Percentiles rank a stretch among this genome's conserved stretches.
Conservation (phyloP, 1,140 invertebrate genomes). For the Kradibia gibbosae region DNA sequence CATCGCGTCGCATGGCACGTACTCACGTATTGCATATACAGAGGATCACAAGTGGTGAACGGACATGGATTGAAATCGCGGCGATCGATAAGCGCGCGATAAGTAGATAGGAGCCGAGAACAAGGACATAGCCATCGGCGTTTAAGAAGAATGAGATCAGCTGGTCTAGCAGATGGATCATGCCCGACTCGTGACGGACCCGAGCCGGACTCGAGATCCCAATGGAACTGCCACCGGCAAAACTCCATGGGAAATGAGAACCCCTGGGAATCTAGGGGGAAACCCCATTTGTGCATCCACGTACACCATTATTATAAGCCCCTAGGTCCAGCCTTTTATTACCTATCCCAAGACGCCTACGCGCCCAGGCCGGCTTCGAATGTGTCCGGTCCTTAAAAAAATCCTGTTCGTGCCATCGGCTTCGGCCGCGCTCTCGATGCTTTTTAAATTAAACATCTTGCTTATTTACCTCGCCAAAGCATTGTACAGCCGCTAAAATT, state of each 20-base stretch:
- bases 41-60: background rate
- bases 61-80: background rate
- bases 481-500: too few relatives aligned
- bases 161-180: background rate
- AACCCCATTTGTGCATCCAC: background rate
- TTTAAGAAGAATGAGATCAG: background rate
- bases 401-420: too few relatives aligned
- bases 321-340: background rate
- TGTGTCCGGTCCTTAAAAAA: background rate
- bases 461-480: too few relatives aligned
- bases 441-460: too few relatives aligned
- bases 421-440: too few relatives aligned
- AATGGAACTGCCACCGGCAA: background rate
- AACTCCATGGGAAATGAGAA: background rate
- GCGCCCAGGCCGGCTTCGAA: background rate
- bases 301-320: background rate
- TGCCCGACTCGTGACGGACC: background rate
- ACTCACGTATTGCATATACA: background rate
- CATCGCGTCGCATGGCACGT: background rate
- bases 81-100: background rate
- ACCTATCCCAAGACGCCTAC: background rate
- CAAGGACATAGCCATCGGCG: background rate
- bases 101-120: background rate
- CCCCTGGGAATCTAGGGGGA: background rate
- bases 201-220: background rate